Conservation (phyloP, 2,113 vertebrate species). For the Strix aluco region DNA sequence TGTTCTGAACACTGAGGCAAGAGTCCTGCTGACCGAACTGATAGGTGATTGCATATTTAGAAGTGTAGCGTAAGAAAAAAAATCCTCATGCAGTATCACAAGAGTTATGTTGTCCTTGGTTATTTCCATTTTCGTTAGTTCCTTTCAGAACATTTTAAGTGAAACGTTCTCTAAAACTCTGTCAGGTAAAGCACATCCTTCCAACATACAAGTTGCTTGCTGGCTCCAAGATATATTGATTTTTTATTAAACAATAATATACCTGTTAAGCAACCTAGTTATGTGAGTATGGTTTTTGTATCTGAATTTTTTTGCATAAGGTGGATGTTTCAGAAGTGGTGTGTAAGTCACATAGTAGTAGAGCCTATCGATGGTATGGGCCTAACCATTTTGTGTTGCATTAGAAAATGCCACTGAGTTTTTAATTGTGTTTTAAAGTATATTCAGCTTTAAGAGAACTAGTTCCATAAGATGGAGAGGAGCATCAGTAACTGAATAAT, state of each 20-base stretch:
- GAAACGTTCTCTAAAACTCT: neutral
- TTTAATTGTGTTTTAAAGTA: neutral
- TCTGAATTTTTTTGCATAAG: neutral
- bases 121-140: neutral
- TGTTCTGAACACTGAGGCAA: neutral
- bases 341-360: neutral
- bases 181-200: neutral
- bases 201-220: neutral
- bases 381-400: neutral
- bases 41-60: neutral
- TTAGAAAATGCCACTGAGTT: neutral
- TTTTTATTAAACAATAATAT: neutral
- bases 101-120: neutral
- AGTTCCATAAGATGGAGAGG: conserved; percentile 21
- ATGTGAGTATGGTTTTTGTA: neutral
- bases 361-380: neutral
- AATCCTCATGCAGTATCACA: neutral
- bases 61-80: neutral
- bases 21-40: neutral
- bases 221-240: neutral
- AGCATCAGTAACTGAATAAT: conserved; percentile 64
- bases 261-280: neutral
- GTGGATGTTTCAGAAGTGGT: neutral
- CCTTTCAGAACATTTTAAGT: neutral
- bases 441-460: conserved; percentile 36